These are phyloP conservation scores for Cariama cristata DNA, from an alignment of 2,113 vertebrate genomes.

Conservation along the genomic window DNA sequence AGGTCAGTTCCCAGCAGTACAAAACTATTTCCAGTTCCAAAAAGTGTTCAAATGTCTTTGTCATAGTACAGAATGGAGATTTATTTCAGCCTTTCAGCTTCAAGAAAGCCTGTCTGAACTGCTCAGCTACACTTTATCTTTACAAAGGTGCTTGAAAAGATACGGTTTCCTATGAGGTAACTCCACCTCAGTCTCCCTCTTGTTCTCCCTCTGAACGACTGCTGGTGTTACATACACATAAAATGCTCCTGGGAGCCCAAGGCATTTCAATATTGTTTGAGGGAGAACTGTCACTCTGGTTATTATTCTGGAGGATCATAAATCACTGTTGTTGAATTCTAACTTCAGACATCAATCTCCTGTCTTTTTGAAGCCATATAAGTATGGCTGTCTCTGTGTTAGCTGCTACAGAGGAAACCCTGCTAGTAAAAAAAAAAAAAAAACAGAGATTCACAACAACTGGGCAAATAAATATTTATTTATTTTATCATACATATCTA, in stretches of 20 bases:
- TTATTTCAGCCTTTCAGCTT: constrained; percentile 3
- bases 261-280: not conserved
- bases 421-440: not conserved
- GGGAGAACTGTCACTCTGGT: not conserved
- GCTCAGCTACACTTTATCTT: not conserved
- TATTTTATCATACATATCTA: not conserved
- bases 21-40: constrained; percentile 3
- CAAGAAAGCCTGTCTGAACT: not conserved
- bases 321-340: not conserved
- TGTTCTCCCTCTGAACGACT: not conserved
- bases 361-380: not conserved
- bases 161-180: not conserved
- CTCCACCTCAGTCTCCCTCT: not conserved
- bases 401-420: not conserved
- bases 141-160: not conserved
- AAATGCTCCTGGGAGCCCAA: not conserved
- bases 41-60: not conserved
- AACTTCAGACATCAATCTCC: not conserved
- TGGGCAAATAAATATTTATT: not conserved
- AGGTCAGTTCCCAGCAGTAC: constrained; percentile 13
- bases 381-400: not conserved
- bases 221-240: not conserved
- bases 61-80: not conserved
- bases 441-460: not conserved
- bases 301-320: not conserved